Conservation (phyloP, 2,113 vertebrate species). For the Prunella himalayana region DNA sequence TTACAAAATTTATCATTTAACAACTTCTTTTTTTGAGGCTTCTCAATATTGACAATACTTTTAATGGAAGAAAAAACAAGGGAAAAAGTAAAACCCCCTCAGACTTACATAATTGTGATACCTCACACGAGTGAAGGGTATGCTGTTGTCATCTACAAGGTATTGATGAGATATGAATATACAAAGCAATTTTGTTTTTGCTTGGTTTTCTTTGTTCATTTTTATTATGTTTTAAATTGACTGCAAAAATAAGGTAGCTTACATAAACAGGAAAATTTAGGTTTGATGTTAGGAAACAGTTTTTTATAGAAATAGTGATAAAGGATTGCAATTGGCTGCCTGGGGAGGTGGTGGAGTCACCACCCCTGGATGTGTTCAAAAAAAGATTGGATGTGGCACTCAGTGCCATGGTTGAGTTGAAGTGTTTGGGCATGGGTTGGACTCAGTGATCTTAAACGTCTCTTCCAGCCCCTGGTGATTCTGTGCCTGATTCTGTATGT, state of each 20-base stretch:
- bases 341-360: too few relatives aligned
- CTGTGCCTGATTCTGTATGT: neutral
- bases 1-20: neutral
- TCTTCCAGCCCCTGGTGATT: too few relatives aligned
- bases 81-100: neutral
- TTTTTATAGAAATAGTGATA: too few relatives aligned
- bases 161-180: neutral
- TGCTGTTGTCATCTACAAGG: neutral
- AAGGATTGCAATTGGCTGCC: neutral
- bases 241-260: neutral
- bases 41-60: neutral
- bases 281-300: neutral
- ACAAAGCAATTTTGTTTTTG: neutral
- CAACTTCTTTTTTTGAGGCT: neutral
- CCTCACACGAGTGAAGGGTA: neutral
- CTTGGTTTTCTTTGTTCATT: neutral
- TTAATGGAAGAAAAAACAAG: neutral
- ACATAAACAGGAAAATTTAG: neutral
- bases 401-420: neutral
- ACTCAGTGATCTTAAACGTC: neutral
- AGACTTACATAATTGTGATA: neutral
- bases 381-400: neutral
- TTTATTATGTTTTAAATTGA: neutral
- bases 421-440: neutral
- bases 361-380: too few relatives aligned